A percentile compares a stretch with the other conserved stretches of the same genome.
phyloP scores from a whole-genome alignment of 1,140 invertebrate species.

The Tetranychus urticae region DNA sequence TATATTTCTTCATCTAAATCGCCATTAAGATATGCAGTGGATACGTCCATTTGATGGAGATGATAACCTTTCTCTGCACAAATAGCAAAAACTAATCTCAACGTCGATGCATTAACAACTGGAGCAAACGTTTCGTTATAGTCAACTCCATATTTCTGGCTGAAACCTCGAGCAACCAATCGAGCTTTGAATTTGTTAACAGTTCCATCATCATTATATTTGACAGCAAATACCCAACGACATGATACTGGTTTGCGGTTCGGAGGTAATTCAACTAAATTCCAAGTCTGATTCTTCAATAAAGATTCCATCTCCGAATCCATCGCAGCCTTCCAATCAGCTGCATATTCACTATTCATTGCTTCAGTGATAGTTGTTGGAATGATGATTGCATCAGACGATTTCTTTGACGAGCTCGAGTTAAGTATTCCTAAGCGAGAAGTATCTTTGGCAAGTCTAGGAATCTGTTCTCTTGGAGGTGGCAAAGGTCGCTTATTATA shows the following conservation, averaged over 20 bases:
- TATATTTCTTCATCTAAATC: slow-evolving; percentile 14
- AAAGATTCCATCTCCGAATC: not conserved
- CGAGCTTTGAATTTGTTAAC: slow-evolving; percentile 20
- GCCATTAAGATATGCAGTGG: slow-evolving; percentile 8
- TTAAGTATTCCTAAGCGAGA: not conserved
- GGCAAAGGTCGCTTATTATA: not conserved
- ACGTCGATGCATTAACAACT: slow-evolving; percentile 13
- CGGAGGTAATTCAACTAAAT: not conserved
- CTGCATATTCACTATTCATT: not conserved
- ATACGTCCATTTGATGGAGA: not conserved
- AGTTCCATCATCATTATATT: slow-evolving; percentile 10
- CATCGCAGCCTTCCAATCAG: slow-evolving; percentile 5
- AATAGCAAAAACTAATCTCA: slow-evolving; percentile 15
- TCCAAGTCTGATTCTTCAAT: slow-evolving; percentile 1
- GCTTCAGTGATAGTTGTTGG: not conserved
- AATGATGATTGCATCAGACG: not conserved
- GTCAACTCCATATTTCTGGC: slow-evolving; percentile 15
- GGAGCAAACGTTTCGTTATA: slow-evolving; percentile 19
- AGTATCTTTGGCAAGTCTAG: not conserved
- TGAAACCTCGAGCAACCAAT: slow-evolving; percentile 20
- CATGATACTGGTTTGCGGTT: not conserved
- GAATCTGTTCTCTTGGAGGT: not conserved
- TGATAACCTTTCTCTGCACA: slow-evolving; percentile 12
- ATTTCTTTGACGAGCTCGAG: not conserved
- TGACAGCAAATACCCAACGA: slow-evolving; percentile 9